These are phyloP conservation scores for Microvelia longipes DNA, from an alignment of 1,140 invertebrate species.

Conservation along the genomic window DNA sequence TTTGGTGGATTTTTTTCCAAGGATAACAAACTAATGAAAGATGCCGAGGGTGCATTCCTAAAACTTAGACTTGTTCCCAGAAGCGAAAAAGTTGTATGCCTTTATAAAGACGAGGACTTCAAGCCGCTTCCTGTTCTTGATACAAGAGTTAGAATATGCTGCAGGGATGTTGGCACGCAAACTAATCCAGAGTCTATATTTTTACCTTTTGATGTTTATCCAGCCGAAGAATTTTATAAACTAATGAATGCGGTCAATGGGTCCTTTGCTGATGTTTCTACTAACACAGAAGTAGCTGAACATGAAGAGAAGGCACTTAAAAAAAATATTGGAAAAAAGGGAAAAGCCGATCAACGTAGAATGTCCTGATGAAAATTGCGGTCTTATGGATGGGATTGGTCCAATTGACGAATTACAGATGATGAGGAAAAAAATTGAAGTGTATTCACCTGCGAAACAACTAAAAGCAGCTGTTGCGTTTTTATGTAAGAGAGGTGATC, in stretches of 20 bases:
- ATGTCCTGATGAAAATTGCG: constrained; percentile 10
- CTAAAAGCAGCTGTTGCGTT: constrained; percentile 9
- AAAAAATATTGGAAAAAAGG: neutral
- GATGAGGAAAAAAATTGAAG: constrained; percentile 8
- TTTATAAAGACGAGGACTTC: neutral
- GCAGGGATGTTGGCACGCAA: neutral
- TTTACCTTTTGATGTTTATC: neutral
- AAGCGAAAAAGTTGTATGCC: neutral
- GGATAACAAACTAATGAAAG: neutral
- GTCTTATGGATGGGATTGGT: neutral
- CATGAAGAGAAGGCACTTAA: neutral
- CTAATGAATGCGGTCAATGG: neutral
- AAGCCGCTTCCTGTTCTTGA: neutral
- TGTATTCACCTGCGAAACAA: constrained; percentile 2
- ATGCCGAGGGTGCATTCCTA: neutral
- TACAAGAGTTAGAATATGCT: neutral
- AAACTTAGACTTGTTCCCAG: neutral
- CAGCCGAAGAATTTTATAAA: neutral
- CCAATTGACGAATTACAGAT: constrained; percentile 13
- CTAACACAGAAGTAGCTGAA: neutral
- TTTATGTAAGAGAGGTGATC: constrained; percentile 12
- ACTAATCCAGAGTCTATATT: neutral
- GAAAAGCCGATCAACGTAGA: constrained; percentile 3
- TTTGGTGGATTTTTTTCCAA: neutral
- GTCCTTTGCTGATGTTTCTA: neutral